Conservation (phyloP, 2,113 vertebrate genomes). For the Oncorhynchus keta region DNA sequence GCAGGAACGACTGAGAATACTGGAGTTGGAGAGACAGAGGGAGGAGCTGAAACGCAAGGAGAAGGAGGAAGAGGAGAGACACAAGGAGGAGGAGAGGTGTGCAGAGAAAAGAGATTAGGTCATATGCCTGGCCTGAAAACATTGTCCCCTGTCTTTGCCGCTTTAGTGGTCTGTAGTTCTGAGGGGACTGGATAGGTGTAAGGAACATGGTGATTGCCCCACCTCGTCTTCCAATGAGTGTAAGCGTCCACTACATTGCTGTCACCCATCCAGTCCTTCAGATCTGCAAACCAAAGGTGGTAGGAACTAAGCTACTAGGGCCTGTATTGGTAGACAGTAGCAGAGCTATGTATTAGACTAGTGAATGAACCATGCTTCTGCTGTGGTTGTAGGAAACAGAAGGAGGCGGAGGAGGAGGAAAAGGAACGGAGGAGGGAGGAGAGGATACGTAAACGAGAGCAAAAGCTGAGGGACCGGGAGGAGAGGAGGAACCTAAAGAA, state of each 20-base stretch:
- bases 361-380: too few species aligned
- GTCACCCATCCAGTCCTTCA: too few species aligned
- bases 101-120: too few species aligned
- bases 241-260: too few species aligned
- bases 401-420: conserved; percentile 85
- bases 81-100: conserved; percentile 88
- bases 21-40: conserved; percentile 89
- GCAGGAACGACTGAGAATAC: conserved; percentile 87
- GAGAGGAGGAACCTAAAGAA: conserved; percentile 78
- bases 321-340: too few species aligned
- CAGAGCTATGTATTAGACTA: too few species aligned
- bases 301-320: too few species aligned
- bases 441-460: conserved; percentile 81
- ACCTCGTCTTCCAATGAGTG: too few species aligned
- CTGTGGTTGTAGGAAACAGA: conserved; percentile 78
- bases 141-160: neutral
- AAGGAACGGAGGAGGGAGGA: conserved; percentile 83
- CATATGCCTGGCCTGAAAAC: neutral
- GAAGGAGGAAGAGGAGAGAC: conserved; percentile 89
- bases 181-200: too few species aligned
- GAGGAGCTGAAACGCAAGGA: conserved; percentile 89
- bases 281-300: too few species aligned
- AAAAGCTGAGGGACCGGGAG: conserved; percentile 84
- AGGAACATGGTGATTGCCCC: too few species aligned
- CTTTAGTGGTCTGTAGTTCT: too few species aligned